A percentile compares a stretch with the other conserved stretches of the same genome.
Evolutionary conservation across 2,888 invertebrate genomes (phyloP).

Genomic region (Sussaba pulchella): DNA sequence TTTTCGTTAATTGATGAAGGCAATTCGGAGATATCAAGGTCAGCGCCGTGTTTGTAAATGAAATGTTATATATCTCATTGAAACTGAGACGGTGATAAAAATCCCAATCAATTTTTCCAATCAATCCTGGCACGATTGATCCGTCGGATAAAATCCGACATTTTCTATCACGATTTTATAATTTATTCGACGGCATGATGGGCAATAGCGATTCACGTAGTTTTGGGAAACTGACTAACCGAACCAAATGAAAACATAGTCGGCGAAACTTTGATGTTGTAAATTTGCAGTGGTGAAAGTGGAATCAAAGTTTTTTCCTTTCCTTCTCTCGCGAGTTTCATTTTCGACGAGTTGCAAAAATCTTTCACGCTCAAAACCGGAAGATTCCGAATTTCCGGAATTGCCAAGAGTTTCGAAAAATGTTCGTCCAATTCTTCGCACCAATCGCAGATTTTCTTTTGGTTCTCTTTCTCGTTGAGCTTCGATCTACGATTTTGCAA

Average conservation of each 20-base stretch:
- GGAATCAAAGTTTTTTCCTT: constrained; percentile 75
- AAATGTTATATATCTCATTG: too few species aligned
- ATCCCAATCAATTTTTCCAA: neutral
- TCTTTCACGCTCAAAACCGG: neutral
- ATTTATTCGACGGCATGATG: too few species aligned
- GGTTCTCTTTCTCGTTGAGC: constrained; percentile 11
- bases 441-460: constrained; percentile 5
- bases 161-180: too few species aligned
- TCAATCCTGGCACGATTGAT: too few species aligned
- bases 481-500: neutral
- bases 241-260: constrained; percentile 77
- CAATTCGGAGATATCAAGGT: too few species aligned
- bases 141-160: too few species aligned
- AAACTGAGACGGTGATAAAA: too few species aligned
- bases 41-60: too few species aligned
- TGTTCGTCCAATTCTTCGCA: constrained; percentile 27
- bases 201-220: too few species aligned
- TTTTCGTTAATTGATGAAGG: too few species aligned
- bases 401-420: neutral
- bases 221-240: constrained; percentile 71
- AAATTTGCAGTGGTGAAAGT: constrained; percentile 83
- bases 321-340: neutral
- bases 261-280: constrained; percentile 82
- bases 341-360: neutral
- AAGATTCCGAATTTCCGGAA: neutral